Percentiles rank a stretch among this genome's conserved stretches.
These are phyloP conservation scores for Bryconaethiops microstoma DNA, from an alignment of 2,797 vertebrate genomes.

Conservation along the genomic window DNA sequence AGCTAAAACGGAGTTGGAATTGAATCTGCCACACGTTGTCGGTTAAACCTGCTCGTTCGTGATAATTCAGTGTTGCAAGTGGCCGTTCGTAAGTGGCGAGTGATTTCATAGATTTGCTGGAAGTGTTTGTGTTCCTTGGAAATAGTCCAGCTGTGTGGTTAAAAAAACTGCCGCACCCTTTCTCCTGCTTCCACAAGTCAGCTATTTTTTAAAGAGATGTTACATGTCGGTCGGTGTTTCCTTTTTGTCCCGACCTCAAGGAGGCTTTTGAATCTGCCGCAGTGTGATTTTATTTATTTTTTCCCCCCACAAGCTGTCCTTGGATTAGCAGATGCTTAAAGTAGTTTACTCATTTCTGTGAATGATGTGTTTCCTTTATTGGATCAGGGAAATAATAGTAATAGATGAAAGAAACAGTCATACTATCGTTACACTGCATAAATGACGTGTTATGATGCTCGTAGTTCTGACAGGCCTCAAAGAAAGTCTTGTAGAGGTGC, in stretches of 20 bases:
- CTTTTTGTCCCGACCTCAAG: conserved; percentile 52
- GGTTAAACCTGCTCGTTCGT: conserved; percentile 17
- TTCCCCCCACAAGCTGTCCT: conserved; percentile 27
- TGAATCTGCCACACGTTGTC: neutral
- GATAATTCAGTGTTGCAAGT: neutral
- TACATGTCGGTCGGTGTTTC: conserved; percentile 38
- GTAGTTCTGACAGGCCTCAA: neutral
- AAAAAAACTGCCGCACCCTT: conserved; percentile 56
- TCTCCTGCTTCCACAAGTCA: conserved; percentile 43
- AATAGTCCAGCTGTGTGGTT: conserved; percentile 43
- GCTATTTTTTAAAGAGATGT: conserved; percentile 39
- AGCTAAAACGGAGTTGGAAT: neutral
- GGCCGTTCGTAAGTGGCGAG: neutral
- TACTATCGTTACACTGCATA: neutral
- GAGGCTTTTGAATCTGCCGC: conserved; percentile 49
- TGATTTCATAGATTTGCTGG: conserved; percentile 35
- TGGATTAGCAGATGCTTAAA: conserved; percentile 52
- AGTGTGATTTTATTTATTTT: conserved; percentile 30
- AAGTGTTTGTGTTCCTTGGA: conserved; percentile 44
- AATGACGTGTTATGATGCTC: neutral
- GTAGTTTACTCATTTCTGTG: conserved; percentile 28
- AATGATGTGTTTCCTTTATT: neutral
- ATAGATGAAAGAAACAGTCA: neutral
- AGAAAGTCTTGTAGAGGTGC: neutral
- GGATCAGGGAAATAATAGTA: neutral